Evolutionary conservation across 92 coral and sea anemone species (phyloP).

Genomic region (Diadumene lineata): DNA sequence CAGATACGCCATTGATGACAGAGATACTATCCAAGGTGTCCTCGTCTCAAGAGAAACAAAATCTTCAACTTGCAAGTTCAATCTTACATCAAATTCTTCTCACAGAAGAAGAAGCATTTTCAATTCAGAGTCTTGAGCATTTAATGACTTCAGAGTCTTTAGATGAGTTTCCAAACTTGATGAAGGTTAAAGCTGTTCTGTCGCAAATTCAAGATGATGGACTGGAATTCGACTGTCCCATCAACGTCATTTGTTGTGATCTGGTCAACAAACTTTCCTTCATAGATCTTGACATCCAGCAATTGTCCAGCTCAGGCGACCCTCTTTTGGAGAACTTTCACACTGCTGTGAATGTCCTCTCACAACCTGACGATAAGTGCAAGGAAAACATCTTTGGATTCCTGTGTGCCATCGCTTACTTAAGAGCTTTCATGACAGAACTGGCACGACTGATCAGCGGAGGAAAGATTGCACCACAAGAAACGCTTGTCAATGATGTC

Average conservation of each 20-base stretch:
- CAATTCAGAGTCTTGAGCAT: conserved; percentile 59
- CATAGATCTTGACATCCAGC: conserved; percentile 44
- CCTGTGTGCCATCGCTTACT: conserved; percentile 79
- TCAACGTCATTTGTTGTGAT: conserved; percentile 92
- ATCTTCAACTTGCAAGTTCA: conserved; percentile 69
- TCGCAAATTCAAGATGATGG: conserved; percentile 38
- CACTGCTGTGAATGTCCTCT: conserved; percentile 46
- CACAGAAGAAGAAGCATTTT: conserved; percentile 28
- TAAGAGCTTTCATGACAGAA: conserved; percentile 63
- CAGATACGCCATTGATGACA: conserved; percentile 72
- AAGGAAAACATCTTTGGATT: conserved; percentile 43
- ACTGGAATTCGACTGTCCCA: conserved; percentile 61
- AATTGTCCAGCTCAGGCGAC: conserved; percentile 66
- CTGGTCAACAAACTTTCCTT: conserved; percentile 79
- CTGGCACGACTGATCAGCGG: conserved; percentile 53
- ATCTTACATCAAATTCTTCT: conserved; percentile 76
- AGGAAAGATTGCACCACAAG: conserved; percentile 27
- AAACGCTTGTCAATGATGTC: conserved; percentile 58
- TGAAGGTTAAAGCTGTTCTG: conserved; percentile 60
- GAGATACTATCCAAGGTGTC: conserved; percentile 66
- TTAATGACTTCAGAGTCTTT: conserved; percentile 51
- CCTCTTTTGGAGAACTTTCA: conserved; percentile 51
- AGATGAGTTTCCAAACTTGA: conserved; percentile 69
- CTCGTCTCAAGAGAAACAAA: conserved; percentile 43
- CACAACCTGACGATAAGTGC: conserved; percentile 24